A percentile compares a stretch with the other conserved stretches of the same genome.
phyloP scores from a whole-genome alignment of 2,888 invertebrate genomes.

The Aethes cnicana region DNA sequence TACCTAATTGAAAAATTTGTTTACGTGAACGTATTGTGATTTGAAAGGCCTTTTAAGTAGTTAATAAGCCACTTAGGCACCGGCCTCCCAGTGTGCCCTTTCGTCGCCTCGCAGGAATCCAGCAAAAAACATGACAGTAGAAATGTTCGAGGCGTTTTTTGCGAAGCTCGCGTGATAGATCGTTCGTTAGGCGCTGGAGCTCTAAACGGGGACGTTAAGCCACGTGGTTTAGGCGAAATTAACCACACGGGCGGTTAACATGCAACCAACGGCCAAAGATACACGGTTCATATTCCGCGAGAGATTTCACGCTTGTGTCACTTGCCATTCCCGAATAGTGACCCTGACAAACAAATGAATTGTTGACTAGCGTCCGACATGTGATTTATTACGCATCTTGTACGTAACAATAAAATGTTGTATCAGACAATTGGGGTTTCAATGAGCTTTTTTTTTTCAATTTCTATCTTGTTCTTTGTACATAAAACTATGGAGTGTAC shows the following conservation, averaged over 20 bases:
- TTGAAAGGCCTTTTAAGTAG: slow-evolving; percentile 42
- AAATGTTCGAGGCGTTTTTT: slow-evolving; percentile 56
- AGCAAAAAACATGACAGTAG: slow-evolving; percentile 54
- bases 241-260: too few species aligned
- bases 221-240: too few species aligned
- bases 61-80: slow-evolving; percentile 53
- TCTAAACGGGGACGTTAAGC: too few species aligned
- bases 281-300: too few species aligned
- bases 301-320: too few species aligned
- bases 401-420: slow-evolving; percentile 8
- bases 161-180: slow-evolving; percentile 55
- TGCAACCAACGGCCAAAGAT: too few species aligned
- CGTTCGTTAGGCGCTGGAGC: too few species aligned
- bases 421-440: background rate
- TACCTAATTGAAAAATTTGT: too few species aligned
- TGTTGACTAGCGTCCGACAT: slow-evolving; percentile 60
- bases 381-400: slow-evolving; percentile 59
- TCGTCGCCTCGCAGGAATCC: slow-evolving; percentile 44
- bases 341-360: slow-evolving; percentile 68
- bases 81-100: slow-evolving; percentile 56
- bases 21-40: slow-evolving; percentile 4
- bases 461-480: background rate
- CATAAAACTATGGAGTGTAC: too few species aligned
- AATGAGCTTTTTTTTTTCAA: background rate
- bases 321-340: too few species aligned